phyloP scores from a whole-genome alignment of 2,888 invertebrate species.

The Exocentrus adspersus region DNA sequence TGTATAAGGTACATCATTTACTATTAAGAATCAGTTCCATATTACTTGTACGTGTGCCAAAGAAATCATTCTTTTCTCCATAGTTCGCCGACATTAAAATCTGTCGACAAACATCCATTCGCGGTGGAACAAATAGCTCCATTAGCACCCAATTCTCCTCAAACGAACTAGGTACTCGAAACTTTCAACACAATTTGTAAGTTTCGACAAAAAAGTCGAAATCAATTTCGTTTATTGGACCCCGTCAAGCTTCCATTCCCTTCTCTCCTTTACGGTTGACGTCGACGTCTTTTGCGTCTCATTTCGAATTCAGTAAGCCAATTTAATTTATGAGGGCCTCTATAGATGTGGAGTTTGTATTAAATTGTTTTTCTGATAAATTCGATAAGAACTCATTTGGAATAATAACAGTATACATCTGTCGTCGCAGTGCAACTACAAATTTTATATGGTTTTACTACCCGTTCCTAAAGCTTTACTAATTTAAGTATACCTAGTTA shows the following conservation, averaged over 20 bases:
- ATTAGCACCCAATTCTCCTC: conserved; percentile 52
- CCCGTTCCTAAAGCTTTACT: not conserved
- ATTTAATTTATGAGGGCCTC: conserved; percentile 50
- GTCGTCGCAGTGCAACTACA: not conserved
- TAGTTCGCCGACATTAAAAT: conserved; percentile 19
- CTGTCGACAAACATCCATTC: conserved; percentile 30
- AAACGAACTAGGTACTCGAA: conserved; percentile 48
- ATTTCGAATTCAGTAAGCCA: conserved; percentile 53
- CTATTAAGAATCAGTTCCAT: too few relatives aligned
- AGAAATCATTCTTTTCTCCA: conserved; percentile 8
- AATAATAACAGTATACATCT: not conserved
- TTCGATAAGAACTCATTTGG: not conserved
- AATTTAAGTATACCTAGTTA: too few relatives aligned
- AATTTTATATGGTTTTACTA: not conserved
- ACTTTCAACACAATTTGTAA: conserved; percentile 53
- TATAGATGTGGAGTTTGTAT: conserved; percentile 18
- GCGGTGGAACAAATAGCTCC: conserved; percentile 50
- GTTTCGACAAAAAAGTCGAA: conserved; percentile 51
- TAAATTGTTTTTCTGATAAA: not conserved
- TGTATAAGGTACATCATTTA: too few relatives aligned
- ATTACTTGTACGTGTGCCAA: not conserved
- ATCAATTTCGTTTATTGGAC: conserved; percentile 55
- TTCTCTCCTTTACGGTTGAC: conserved; percentile 42
- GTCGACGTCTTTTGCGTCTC: conserved; percentile 46
- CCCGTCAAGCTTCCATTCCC: conserved; percentile 41